Evolutionary conservation across 2,113 vertebrate genomes (phyloP).

Genomic region (Macrotis lagotis): DNA sequence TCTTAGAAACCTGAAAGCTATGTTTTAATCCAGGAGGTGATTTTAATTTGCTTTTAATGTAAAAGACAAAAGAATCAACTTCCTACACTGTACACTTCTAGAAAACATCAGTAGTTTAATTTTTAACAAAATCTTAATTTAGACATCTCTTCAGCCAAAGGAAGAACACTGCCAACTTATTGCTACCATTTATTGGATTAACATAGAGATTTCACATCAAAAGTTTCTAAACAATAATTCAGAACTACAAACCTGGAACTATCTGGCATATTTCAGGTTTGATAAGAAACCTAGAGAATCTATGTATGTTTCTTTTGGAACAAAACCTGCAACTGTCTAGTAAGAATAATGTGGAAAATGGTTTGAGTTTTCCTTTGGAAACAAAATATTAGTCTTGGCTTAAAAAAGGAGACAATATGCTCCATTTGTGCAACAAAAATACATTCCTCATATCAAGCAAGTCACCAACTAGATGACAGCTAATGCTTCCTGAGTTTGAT

Average conservation of each 20-base stretch:
- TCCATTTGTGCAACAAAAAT: conserved; percentile 80
- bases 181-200: conserved; percentile 54
- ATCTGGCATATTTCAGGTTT: conserved; percentile 79
- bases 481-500: conserved; percentile 77
- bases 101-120: neutral
- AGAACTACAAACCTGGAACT: conserved; percentile 52
- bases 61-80: conserved; percentile 49
- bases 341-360: conserved; percentile 84
- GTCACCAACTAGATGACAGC: conserved; percentile 79
- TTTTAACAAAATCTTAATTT: conserved; percentile 55
- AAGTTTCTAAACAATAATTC: conserved; percentile 64
- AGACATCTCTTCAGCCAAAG: conserved; percentile 30
- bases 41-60: conserved; percentile 29
- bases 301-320: conserved; percentile 84
- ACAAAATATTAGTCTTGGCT: conserved; percentile 89
- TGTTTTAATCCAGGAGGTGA: conserved; percentile 28
- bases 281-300: conserved; percentile 81
- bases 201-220: conserved; percentile 58
- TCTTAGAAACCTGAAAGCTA: conserved; percentile 41
- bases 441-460: conserved; percentile 74
- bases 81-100: conserved; percentile 25
- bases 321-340: conserved; percentile 80
- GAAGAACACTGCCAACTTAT: conserved; percentile 33
- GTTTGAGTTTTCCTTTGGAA: conserved; percentile 84
- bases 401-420: conserved; percentile 80